These are phyloP conservation scores for Halcyon leucocephala DNA, from an alignment of 2,797 vertebrate species.

Conservation along the genomic window DNA sequence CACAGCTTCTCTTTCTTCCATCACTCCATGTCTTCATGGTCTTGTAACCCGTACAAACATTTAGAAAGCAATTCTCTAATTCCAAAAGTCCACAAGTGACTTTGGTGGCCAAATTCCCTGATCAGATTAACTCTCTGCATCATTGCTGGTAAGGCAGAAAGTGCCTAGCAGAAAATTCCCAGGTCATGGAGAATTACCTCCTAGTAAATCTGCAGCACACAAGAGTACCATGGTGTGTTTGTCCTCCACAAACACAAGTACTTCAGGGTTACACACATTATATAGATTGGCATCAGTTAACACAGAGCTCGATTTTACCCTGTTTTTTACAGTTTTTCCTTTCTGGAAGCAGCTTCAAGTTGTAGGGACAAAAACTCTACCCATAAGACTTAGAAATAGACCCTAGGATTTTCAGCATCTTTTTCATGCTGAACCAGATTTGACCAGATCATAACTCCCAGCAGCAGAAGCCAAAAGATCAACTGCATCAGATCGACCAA, in stretches of 20 bases:
- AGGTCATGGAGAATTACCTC: background rate
- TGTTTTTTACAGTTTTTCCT: background rate
- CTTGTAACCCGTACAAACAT: background rate
- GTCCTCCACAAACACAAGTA: background rate
- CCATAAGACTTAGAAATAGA: background rate
- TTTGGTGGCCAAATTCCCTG: background rate
- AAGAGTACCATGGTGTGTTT: background rate
- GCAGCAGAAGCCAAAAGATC: background rate
- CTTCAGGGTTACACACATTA: fast-evolving
- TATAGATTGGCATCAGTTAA: background rate
- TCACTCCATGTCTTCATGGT: background rate
- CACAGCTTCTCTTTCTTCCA: background rate
- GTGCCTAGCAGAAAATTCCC: background rate
- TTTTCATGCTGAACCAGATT: background rate
- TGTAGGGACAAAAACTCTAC: background rate
- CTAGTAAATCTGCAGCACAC: background rate
- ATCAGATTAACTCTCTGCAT: background rate
- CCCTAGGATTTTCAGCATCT: background rate
- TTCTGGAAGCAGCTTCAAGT: background rate
- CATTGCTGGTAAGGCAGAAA: background rate
- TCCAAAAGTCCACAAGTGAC: background rate
- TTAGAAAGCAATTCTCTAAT: background rate
- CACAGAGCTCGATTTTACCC: background rate
- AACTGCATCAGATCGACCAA: background rate
- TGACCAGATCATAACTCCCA: background rate